phyloP scores from a whole-genome alignment of 2,797 vertebrate genomes.

The Muscicapa striata region DNA sequence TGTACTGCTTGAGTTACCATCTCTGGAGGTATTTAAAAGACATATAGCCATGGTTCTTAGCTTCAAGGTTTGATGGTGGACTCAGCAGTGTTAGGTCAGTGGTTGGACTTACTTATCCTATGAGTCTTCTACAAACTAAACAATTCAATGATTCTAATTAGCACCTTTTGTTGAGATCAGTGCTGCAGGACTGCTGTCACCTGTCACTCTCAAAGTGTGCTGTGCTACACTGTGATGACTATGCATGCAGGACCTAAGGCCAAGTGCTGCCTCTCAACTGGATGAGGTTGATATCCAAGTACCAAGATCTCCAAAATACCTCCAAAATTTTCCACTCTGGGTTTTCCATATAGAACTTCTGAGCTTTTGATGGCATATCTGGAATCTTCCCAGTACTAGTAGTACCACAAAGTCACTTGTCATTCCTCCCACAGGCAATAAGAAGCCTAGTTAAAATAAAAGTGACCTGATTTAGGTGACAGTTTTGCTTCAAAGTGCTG shows the following conservation, averaged over 20 bases:
- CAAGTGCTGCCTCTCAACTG: not conserved
- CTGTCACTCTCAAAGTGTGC: not conserved
- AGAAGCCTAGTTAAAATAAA: not conserved
- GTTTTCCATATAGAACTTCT: not conserved
- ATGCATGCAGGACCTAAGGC: not conserved
- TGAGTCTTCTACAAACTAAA: not conserved
- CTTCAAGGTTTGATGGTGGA: not conserved
- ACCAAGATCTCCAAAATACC: not conserved
- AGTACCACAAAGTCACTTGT: not conserved
- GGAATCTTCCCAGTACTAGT: not conserved
- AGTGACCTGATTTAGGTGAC: not conserved
- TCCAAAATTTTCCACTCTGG: fast-evolving
- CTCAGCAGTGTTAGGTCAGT: not conserved
- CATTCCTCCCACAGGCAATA: not conserved
- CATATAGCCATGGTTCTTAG: fast-evolving
- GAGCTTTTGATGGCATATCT: not conserved
- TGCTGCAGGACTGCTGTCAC: not conserved
- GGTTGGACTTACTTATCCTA: not conserved
- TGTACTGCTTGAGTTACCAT: not conserved
- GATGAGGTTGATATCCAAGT: not conserved
- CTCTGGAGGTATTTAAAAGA: not conserved
- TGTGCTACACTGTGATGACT: not conserved
- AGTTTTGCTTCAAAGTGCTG: not conserved
- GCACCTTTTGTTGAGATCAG: not conserved
- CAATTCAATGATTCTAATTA: not conserved